Evolutionary conservation across 2,113 vertebrate species (phyloP).

Genomic region (Chamaetylas fuelleborni): DNA sequence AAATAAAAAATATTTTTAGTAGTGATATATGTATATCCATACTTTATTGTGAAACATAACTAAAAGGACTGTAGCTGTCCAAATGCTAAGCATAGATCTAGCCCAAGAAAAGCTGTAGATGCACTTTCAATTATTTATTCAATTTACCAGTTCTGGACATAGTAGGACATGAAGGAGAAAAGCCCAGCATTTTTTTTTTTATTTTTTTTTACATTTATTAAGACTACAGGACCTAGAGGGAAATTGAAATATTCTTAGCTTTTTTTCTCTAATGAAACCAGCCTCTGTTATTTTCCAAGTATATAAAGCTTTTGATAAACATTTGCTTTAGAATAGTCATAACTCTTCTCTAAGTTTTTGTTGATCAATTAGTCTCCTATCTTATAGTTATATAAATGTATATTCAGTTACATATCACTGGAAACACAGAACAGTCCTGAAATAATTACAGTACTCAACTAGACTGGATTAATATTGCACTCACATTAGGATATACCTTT

Average conservation of each 20-base stretch:
- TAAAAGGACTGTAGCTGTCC: neutral
- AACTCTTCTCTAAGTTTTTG: too few relatives aligned
- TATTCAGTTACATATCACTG: too few relatives aligned
- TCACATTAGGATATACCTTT: too few relatives aligned
- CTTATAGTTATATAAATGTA: too few relatives aligned
- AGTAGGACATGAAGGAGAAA: neutral
- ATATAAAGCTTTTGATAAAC: too few relatives aligned
- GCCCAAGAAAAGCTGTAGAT: neutral
- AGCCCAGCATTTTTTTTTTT: neutral
- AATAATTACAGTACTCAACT: too few relatives aligned
- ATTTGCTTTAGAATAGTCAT: too few relatives aligned
- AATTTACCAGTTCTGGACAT: neutral
- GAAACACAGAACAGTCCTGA: too few relatives aligned
- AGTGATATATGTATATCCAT: neutral
- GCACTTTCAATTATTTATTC: neutral
- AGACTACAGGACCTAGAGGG: too few relatives aligned
- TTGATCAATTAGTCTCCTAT: too few relatives aligned
- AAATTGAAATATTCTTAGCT: neutral
- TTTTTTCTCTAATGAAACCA: neutral
- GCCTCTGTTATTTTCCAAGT: neutral
- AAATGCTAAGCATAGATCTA: neutral
- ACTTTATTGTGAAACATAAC: neutral
- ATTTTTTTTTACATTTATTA: neutral
- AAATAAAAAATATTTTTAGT: neutral
- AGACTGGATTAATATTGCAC: too few relatives aligned